Base-by-base conservation (phyloP, 2,113 vertebrate species). In the Apaloderma vittatum region DNA sequence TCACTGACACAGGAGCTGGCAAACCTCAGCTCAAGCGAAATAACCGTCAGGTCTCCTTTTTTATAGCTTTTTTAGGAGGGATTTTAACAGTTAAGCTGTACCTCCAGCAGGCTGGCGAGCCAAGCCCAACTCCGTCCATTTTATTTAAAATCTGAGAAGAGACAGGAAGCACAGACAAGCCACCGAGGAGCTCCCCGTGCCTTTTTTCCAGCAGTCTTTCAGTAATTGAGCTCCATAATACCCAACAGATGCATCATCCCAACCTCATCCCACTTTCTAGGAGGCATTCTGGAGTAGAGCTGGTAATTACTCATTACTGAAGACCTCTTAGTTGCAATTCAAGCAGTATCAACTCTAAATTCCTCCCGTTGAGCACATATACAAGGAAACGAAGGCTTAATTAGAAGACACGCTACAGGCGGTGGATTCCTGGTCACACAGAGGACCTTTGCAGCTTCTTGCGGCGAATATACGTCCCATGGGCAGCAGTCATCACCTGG, bases 261-360 rank as follows among this genome's bases (percentile, higher is more conserved):
- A 46, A 59, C 20, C 27, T 49, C 2, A 0, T 18, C 48, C 36
- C 0, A 0, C 52, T 36, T 75, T 52, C 73, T 37, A 84, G 65
- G 26, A 45, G 15, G 49, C 34, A 36, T 79, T 57, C 76, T 26
- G 48, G 62, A 52, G 20, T 12, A 70, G 36, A 76, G 45, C 15
- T 8, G 4, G 24, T 6, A 36, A 90, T 12, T 79, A 34, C 27
- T 88, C 40, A 76, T 21, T 45, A 66, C 55, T 55, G 14, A 94
- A 58, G 27, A 80, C 51, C 54, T 49, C 65, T 48, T 24, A 81
- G 12, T 13, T 1, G 1, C 7, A 75, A 82, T 45, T 82, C 62
- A 59, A 4, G 14, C 0, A 0, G 21, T 36, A 57, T 4, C 49
- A 52, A 23, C 45, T 57, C 57, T 49, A 78, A 43, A 75, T 46